A percentile compares a stretch with the other conserved stretches of the same genome.
These are phyloP conservation scores for Silurus lanzhouensis DNA, from an alignment of 2,797 vertebrate species.

Conservation along the genomic window DNA sequence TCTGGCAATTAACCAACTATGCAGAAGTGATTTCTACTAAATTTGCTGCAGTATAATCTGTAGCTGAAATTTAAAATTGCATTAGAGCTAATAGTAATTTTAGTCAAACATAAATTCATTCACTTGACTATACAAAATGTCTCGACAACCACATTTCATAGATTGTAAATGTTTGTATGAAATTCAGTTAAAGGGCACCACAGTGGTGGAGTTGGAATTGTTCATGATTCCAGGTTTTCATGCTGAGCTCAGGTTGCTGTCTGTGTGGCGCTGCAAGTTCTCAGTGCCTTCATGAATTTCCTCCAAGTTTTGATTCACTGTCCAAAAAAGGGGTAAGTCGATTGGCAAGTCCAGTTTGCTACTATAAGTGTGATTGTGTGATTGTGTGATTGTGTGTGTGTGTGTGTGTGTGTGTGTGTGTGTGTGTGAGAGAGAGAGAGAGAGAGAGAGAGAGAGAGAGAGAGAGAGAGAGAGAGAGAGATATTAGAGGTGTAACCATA, in stretches of 20 bases:
- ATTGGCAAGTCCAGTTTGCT: not conserved
- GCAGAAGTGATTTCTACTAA: constrained; percentile 5
- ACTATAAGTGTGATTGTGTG: not conserved
- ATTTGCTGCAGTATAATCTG: constrained; percentile 40
- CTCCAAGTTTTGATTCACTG: not conserved
- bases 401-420: too few relatives aligned
- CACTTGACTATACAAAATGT: not conserved
- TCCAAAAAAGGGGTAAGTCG: not conserved
- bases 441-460: too few relatives aligned
- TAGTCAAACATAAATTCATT: constrained; percentile 15
- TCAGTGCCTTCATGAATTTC: not conserved
- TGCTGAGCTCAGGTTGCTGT: not conserved
- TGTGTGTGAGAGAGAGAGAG: too few relatives aligned
- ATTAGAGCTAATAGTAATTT: constrained; percentile 44
- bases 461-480: too few relatives aligned
- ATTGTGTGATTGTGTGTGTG: too few relatives aligned
- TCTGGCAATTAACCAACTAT: not conserved
- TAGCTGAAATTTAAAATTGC: constrained; percentile 51
- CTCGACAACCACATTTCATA: constrained; percentile 34
- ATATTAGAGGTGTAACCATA: not conserved
- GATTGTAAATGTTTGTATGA: constrained; percentile 25
- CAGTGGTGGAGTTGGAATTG: not conserved
- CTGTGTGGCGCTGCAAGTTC: not conserved
- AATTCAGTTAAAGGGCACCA: not conserved
- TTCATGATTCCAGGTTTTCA: not conserved